Evolutionary conservation across 1,140 invertebrate species (phyloP).

Genomic region (Drosophila eugracilis): DNA sequence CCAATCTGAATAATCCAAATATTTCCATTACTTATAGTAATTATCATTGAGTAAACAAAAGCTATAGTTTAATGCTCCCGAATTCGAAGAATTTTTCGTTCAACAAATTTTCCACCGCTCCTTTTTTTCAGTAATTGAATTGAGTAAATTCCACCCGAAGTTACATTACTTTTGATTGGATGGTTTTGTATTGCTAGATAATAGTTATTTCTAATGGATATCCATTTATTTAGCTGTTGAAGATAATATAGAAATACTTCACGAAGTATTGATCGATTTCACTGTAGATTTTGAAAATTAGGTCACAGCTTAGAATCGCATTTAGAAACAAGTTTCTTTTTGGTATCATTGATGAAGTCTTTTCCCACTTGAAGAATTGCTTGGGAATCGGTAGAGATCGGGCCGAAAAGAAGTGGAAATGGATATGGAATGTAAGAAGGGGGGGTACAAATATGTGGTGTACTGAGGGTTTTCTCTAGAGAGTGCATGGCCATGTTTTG

Average conservation of each 20-base stretch:
- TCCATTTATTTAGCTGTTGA: too few species aligned
- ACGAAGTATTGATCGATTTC: neutral
- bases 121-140: too few species aligned
- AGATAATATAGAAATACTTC: neutral
- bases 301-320: constrained; percentile 20
- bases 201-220: neutral
- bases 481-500: constrained; percentile 27
- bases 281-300: constrained; percentile 3
- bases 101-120: constrained; percentile 1
- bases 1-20: too few species aligned
- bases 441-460: constrained; percentile 1
- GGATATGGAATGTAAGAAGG: neutral
- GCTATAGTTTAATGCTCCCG: neutral
- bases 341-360: neutral
- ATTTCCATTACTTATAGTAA: neutral
- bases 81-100: neutral
- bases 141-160: neutral
- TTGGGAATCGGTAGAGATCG: neutral
- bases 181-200: neutral
- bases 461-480: constrained; percentile 8
- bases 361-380: neutral
- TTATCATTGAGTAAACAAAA: too few species aligned
- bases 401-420: neutral
- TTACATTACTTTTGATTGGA: neutral
- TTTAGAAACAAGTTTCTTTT: constrained; percentile 17